phyloP scores from a whole-genome alignment of 2,888 invertebrate species.

The Acanthococcus lagerstroemiae region DNA sequence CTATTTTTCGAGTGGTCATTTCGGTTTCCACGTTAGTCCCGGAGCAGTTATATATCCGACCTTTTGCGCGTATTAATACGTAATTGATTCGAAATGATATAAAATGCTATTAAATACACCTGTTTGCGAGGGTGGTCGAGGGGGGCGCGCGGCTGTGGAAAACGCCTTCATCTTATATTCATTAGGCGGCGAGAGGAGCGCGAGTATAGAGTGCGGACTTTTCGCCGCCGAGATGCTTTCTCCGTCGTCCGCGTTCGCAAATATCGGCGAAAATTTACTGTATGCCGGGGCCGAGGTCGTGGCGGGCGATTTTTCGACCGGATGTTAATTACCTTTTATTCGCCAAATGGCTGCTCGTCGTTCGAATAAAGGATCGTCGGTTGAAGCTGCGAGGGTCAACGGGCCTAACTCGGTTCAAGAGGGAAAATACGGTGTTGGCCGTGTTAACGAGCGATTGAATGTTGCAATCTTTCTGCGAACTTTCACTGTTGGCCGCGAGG shows the following conservation, averaged over 20 bases:
- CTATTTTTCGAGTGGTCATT: neutral
- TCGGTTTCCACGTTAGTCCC: neutral
- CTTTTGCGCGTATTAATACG: slow-evolving; percentile 22
- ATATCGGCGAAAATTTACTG: neutral
- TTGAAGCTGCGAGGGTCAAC: too few species aligned
- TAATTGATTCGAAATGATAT: slow-evolving; percentile 28
- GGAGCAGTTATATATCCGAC: neutral
- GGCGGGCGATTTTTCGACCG: neutral
- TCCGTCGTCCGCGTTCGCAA: too few species aligned
- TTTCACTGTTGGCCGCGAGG: too few species aligned
- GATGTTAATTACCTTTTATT: neutral
- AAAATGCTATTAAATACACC: slow-evolving; percentile 28
- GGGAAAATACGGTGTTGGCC: too few species aligned
- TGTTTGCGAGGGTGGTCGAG: neutral
- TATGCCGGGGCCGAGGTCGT: too few species aligned
- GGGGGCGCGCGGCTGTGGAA: neutral
- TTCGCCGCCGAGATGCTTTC: too few species aligned
- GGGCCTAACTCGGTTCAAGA: too few species aligned
- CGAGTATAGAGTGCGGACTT: too few species aligned
- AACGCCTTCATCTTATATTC: neutral
- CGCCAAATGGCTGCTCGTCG: too few species aligned
- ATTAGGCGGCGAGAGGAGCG: neutral
- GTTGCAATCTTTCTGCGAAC: too few species aligned
- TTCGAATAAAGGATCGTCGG: too few species aligned
- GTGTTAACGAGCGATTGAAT: too few species aligned